Evolutionary conservation across 1,140 invertebrate species (phyloP).

Genomic region (Drosophila seguyi): DNA sequence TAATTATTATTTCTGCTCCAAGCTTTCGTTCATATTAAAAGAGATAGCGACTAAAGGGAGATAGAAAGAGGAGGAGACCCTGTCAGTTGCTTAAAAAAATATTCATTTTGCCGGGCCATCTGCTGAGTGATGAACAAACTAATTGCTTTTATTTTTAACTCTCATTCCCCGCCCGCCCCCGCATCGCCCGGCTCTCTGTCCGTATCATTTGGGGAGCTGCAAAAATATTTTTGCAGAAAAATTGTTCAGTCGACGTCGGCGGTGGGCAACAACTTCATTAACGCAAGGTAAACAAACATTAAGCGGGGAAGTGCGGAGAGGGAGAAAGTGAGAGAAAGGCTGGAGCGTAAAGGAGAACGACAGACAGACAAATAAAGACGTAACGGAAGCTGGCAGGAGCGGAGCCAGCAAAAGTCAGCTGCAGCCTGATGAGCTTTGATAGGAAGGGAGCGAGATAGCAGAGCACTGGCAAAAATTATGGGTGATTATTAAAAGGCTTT

Average conservation of each 20-base stretch:
- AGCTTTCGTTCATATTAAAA: conserved; percentile 64
- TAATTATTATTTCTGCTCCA: conserved; percentile 71
- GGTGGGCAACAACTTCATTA: conserved; percentile 81
- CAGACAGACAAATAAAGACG: conserved; percentile 79
- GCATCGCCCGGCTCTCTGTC: not conserved
- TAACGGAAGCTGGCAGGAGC: conserved; percentile 70
- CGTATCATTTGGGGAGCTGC: conserved; percentile 50
- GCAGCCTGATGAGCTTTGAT: conserved; percentile 68
- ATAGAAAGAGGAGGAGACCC: not conserved
- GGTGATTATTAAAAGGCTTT: no score
- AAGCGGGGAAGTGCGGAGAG: conserved; percentile 42
- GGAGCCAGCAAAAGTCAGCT: conserved; percentile 65
- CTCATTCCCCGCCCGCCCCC: not conserved
- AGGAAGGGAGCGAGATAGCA: conserved; percentile 13
- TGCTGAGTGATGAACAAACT: conserved; percentile 84
- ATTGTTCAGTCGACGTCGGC: conserved; percentile 46
- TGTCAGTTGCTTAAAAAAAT: conserved; percentile 62
- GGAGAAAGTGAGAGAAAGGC: conserved; percentile 10
- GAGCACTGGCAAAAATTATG: conserved; percentile 14
- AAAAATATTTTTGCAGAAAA: conserved; percentile 77
- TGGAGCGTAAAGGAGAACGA: conserved; percentile 34
- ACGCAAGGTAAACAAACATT: conserved; percentile 84
- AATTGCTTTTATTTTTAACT: conserved; percentile 83
- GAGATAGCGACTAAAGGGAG: conserved; percentile 6
- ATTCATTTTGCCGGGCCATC: conserved; percentile 76